A percentile compares a stretch with the other conserved stretches of the same genome.
Conservation (phyloP, 2,113 vertebrate genomes). For the Zapus hudsonius region DNA sequence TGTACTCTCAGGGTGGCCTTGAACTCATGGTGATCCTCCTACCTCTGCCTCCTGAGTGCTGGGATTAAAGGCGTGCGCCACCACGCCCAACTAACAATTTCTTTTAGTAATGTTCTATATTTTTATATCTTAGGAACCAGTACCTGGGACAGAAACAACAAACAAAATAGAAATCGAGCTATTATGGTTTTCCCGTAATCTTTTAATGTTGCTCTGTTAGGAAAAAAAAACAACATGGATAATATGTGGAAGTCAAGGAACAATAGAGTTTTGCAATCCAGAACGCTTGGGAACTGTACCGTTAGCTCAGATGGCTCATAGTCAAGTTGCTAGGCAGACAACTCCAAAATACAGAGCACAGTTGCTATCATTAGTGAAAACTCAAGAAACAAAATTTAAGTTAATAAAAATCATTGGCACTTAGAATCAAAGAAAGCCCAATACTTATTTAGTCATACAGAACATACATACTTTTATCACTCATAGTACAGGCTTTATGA, state of each 20-base stretch:
- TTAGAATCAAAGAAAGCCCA: slow-evolving; percentile 48
- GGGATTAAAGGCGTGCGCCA: no score
- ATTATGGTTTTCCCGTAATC: slow-evolving; percentile 50
- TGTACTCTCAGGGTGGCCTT: no score
- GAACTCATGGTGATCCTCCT: no score
- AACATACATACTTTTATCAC: background rate
- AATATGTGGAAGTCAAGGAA: slow-evolving; percentile 76
- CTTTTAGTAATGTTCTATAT: slow-evolving; percentile 13
- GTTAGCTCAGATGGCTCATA: slow-evolving; percentile 28
- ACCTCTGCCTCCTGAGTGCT: no score
- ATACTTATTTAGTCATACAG: background rate
- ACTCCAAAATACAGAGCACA: slow-evolving; percentile 57
- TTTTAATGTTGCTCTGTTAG: slow-evolving; percentile 30
- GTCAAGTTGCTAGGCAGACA: slow-evolving; percentile 68
- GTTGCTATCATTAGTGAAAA: slow-evolving; percentile 55
- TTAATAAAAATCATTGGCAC: slow-evolving; percentile 43
- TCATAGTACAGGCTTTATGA: background rate
- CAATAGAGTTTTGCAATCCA: slow-evolving; percentile 65
- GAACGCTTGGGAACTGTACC: slow-evolving; percentile 43
- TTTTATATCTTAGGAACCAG: slow-evolving; percentile 35
- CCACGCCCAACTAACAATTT: background rate
- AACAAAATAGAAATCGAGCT: slow-evolving; percentile 62
- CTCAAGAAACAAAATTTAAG: slow-evolving; percentile 54
- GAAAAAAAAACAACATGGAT: background rate
- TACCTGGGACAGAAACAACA: slow-evolving; percentile 36